phyloP scores from a whole-genome alignment of 2,888 invertebrate species.

The Macroteleia sp. region DNA sequence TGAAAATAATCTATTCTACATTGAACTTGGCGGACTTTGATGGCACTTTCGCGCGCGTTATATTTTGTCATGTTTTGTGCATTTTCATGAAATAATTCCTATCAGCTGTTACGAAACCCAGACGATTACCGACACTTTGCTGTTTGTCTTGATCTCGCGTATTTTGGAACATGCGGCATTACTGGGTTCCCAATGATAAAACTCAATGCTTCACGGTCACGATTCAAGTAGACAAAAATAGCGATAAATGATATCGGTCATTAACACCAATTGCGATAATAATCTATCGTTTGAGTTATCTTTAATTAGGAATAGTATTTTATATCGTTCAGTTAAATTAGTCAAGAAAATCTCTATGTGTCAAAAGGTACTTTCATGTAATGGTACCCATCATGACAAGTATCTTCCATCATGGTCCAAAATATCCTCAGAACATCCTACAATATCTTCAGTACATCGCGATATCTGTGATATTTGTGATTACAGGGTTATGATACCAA shows the following conservation, averaged over 20 bases:
- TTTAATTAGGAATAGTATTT: not conserved
- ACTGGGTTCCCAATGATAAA: conserved; percentile 31
- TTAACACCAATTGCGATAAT: conserved; percentile 13
- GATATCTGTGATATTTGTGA: no score
- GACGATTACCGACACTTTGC: conserved; percentile 11
- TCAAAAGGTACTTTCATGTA: no score
- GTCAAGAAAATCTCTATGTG: no score
- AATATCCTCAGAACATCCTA: no score
- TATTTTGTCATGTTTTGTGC: conserved; percentile 13
- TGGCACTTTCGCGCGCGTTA: not conserved
- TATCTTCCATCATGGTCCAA: no score
- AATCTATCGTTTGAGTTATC: not conserved
- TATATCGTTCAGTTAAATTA: no score
- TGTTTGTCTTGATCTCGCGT: conserved; percentile 14
- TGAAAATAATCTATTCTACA: conserved; percentile 25
- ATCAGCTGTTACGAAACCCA: conserved; percentile 43
- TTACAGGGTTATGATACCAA: no score
- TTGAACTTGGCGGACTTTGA: conserved; percentile 43
- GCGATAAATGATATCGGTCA: conserved; percentile 6
- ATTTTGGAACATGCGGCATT: not conserved
- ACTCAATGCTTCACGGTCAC: conserved; percentile 16
- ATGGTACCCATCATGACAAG: no score
- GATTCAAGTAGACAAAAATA: conserved; percentile 16
- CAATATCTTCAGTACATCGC: no score
- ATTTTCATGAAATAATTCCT: conserved; percentile 14